A percentile compares a stretch with the other conserved stretches of the same genome.
Conservation (phyloP, 64 coral and sea anemone genomes). For the Pocillopora damicornis region DNA sequence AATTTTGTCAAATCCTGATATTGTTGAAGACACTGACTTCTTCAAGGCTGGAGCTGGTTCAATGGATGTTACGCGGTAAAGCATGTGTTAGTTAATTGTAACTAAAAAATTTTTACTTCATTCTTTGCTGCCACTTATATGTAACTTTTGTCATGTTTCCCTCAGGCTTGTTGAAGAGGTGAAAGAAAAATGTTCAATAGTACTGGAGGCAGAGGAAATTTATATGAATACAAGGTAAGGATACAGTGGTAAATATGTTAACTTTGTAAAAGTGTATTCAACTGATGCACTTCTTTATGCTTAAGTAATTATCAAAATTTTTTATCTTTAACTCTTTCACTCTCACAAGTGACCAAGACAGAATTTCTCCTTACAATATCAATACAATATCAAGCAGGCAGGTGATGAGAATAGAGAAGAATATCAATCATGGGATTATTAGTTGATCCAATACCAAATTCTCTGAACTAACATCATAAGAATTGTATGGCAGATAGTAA, state of each 20-base stretch:
- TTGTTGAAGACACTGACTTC: constrained; percentile 91
- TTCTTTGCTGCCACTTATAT: too few relatives aligned
- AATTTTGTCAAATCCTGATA: constrained; percentile 82
- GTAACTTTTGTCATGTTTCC: not conserved
- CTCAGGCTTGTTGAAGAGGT: constrained; percentile 93
- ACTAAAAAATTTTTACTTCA: too few relatives aligned
- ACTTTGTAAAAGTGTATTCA: not conserved
- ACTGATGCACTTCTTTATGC: not conserved
- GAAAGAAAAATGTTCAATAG: constrained; percentile 71
- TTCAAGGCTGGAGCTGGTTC: constrained; percentile 96
- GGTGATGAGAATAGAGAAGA: too few relatives aligned
- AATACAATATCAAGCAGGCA: too few relatives aligned
- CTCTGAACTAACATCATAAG: too few relatives aligned
- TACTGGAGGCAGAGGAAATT: constrained; percentile 84
- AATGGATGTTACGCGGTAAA: constrained; percentile 97
- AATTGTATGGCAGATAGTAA: too few relatives aligned
- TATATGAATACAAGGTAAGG: constrained; percentile 95
- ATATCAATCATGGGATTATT: too few relatives aligned
- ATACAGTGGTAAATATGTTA: not conserved
- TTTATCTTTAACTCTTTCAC: too few relatives aligned
- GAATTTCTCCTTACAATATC: too few relatives aligned
- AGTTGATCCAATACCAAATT: too few relatives aligned
- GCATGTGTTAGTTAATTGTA: not conserved
- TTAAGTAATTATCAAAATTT: too few relatives aligned
- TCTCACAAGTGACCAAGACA: too few relatives aligned